These are phyloP conservation scores for Platycercus adscitus DNA, from an alignment of 2,113 vertebrate genomes.

Conservation along the genomic window DNA sequence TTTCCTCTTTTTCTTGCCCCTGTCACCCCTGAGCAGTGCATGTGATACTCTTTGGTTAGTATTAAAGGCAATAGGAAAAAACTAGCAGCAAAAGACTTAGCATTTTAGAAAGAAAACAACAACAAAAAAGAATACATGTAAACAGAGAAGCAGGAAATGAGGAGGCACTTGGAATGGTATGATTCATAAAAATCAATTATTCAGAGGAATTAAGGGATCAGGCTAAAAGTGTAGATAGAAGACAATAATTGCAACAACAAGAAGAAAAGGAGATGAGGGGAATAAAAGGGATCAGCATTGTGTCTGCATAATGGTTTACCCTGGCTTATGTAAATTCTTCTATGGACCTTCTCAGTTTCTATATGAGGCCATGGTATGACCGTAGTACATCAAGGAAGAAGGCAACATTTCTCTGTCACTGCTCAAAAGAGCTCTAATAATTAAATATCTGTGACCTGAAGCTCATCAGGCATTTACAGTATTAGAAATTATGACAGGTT, in stretches of 20 bases:
- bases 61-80: not conserved
- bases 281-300: not conserved
- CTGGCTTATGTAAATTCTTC: not conserved
- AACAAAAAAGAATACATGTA: not conserved
- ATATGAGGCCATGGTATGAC: not conserved
- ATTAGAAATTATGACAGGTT: not conserved
- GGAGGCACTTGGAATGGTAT: not conserved
- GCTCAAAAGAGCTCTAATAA: not conserved
- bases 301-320: not conserved
- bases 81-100: not conserved
- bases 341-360: not conserved
- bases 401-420: not conserved
- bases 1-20: not conserved
- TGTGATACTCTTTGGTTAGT: not conserved
- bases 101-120: slow-evolving; percentile 1
- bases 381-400: not conserved
- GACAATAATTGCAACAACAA: not conserved
- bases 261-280: not conserved
- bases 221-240: not conserved
- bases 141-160: not conserved
- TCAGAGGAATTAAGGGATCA: not conserved
- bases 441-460: not conserved
- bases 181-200: not conserved
- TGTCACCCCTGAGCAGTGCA: not conserved
- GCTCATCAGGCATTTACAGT: not conserved